These are phyloP conservation scores for Syncerus caffer DNA, from an alignment of 2,797 vertebrate species.

Conservation along the genomic window DNA sequence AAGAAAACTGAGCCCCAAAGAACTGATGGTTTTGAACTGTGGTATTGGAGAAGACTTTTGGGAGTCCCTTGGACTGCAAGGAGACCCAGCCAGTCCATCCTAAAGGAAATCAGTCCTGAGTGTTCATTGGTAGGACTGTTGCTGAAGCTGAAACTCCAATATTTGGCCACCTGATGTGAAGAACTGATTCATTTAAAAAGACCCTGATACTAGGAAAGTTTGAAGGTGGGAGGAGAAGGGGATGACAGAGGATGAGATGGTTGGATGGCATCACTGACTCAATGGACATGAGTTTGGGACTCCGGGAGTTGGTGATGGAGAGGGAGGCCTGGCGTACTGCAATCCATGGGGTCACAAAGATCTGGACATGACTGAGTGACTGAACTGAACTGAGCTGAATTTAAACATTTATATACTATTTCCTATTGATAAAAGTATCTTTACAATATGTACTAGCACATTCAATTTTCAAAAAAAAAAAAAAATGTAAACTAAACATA, in stretches of 20 bases:
- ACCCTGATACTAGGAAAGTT: background rate
- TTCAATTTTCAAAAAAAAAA: background rate
- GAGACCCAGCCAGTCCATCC: background rate
- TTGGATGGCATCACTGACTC: background rate
- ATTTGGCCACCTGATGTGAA: background rate
- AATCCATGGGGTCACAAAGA: background rate
- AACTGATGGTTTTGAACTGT: background rate
- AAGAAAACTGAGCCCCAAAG: background rate
- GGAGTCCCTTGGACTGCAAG: background rate
- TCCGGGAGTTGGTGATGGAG: fast-evolving
- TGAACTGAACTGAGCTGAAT: background rate
- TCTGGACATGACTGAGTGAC: fast-evolving
- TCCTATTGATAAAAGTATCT: background rate
- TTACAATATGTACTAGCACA: background rate
- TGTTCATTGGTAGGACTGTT: background rate
- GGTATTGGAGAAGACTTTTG: background rate
- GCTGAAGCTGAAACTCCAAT: background rate
- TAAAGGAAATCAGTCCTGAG: background rate
- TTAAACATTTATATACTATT: background rate
- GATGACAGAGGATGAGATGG: background rate
- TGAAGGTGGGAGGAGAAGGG: background rate
- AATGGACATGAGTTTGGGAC: background rate
- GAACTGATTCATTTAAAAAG: background rate
- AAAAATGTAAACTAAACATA: background rate
- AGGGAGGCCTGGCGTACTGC: fast-evolving